Percentiles rank a stretch among this genome's conserved stretches.
Conservation (phyloP, 53 echinoderm and acorn worm species). For the Crossaster papposus region DNA sequence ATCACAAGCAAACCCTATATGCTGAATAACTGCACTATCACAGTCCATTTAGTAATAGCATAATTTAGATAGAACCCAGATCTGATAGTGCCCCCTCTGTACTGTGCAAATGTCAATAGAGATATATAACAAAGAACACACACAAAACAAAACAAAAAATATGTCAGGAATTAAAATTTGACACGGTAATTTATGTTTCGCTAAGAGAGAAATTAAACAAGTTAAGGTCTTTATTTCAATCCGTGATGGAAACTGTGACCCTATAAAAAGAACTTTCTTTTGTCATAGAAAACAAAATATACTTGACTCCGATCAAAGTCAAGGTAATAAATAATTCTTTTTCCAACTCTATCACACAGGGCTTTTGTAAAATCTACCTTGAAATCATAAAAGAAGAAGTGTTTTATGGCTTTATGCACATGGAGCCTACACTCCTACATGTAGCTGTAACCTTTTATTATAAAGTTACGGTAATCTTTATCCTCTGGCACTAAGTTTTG, state of each 20-base stretch:
- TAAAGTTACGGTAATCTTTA: no score
- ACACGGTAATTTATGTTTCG: conserved; percentile 8
- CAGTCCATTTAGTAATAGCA: conserved; percentile 1
- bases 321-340: neutral
- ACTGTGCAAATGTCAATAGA: neutral
- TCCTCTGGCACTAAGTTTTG: no score
- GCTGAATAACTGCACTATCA: neutral
- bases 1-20: neutral
- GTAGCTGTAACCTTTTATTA: no score
- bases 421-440: no score
- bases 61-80: neutral
- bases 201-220: neutral
- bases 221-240: neutral
- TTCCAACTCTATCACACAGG: no score
- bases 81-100: neutral
- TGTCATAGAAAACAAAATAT: neutral
- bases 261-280: no score
- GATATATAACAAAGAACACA: neutral
- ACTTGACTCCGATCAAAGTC: neutral
- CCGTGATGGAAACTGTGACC: neutral
- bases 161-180: neutral
- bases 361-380: no score
- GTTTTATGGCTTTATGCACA: no score
- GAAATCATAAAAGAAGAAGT: no score
- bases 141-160: conserved; percentile 4